These are phyloP conservation scores for Nasonia giraulti DNA, from an alignment of 1,140 invertebrate genomes.

Conservation along the genomic window DNA sequence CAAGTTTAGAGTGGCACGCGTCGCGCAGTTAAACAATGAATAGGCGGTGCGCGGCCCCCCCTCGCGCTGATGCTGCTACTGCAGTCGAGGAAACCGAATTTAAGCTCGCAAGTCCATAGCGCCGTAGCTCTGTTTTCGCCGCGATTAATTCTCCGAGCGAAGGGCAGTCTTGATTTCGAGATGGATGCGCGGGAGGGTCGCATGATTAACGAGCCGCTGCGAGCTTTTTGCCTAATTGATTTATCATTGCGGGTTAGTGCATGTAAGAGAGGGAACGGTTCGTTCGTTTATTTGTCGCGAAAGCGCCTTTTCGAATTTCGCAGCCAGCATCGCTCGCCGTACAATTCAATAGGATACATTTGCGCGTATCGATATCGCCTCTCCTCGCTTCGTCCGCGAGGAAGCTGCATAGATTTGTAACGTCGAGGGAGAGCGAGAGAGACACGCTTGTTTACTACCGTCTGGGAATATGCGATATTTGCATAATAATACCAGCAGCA, in stretches of 20 bases:
- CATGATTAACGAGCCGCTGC: slow-evolving; percentile 4
- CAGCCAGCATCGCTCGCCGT: too few relatives aligned
- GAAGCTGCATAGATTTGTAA: slow-evolving; percentile 22
- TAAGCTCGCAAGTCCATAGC: not conserved
- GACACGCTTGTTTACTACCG: slow-evolving; percentile 51
- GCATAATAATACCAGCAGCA: slow-evolving; percentile 54
- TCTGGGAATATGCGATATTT: slow-evolving; percentile 56
- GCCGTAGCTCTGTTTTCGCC: not conserved
- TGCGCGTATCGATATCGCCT: slow-evolving; percentile 20
- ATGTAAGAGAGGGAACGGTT: not conserved
- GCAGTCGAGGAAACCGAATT: slow-evolving; percentile 18
- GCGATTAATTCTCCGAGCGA: slow-evolving; percentile 10
- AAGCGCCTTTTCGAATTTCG: too few relatives aligned
- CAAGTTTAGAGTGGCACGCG: slow-evolving; percentile 14
- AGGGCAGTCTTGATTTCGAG: not conserved
- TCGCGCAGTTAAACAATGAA: slow-evolving; percentile 26
- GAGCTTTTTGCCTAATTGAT: not conserved
- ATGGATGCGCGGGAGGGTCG: not conserved
- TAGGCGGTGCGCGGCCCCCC: not conserved
- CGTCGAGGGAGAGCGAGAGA: not conserved
- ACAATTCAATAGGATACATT: slow-evolving; percentile 51
- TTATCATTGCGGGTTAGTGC: not conserved
- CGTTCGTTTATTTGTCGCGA: too few relatives aligned
- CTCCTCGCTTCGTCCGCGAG: not conserved
- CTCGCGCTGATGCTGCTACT: too few relatives aligned